A percentile compares a stretch with the other conserved stretches of the same genome.
These are phyloP conservation scores for Sylvia borin DNA, from an alignment of 2,797 vertebrate species.

Conservation along the genomic window DNA sequence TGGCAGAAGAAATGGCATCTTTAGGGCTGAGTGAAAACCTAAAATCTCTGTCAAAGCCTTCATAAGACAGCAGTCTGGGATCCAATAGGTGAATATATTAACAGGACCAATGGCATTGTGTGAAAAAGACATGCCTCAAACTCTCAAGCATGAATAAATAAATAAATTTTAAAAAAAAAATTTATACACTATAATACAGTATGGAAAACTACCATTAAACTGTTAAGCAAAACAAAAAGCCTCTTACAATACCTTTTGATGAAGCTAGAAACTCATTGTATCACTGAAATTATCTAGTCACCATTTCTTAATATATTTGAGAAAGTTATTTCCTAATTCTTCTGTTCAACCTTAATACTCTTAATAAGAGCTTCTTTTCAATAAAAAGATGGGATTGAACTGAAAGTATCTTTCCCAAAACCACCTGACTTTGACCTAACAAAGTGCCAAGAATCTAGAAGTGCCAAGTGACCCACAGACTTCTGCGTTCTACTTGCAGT, in stretches of 20 bases:
- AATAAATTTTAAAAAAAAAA: not conserved
- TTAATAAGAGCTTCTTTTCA: not conserved
- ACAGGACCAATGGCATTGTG: not conserved
- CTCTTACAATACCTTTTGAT: not conserved
- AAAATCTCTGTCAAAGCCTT: not conserved
- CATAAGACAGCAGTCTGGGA: not conserved
- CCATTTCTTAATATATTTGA: not conserved
- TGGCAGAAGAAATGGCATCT: not conserved
- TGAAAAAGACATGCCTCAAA: not conserved
- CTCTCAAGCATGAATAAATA: not conserved
- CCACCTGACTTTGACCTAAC: not conserved
- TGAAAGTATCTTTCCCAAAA: not conserved
- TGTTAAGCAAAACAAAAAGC: not conserved
- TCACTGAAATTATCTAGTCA: not conserved
- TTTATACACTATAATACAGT: accelerated
- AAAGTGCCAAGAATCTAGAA: not conserved
- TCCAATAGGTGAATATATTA: not conserved
- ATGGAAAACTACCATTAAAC: not conserved
- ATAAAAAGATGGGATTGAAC: not conserved
- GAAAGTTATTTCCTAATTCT: not conserved
- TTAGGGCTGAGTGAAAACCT: not conserved
- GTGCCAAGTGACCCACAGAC: not conserved
- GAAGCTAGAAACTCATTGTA: not conserved
- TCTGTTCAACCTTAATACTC: not conserved
- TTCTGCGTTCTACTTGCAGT: not conserved